Conservation (phyloP, 2,888 invertebrate species). For the Acleris holmiana region DNA sequence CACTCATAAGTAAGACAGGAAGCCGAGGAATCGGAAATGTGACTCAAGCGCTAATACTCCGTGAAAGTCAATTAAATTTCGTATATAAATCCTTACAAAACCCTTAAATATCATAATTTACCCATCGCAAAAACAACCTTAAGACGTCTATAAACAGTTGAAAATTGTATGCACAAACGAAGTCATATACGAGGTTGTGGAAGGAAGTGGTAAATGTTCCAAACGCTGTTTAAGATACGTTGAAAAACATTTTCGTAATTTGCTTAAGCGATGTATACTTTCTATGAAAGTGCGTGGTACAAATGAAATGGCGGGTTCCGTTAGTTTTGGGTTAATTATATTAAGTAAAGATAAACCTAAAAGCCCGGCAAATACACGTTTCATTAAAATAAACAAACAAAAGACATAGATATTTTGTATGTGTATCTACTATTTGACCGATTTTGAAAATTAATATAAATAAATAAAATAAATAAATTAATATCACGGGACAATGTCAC, state of each 20-base stretch:
- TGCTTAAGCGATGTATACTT: neutral
- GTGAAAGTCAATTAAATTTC: constrained; percentile 7
- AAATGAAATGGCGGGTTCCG: neutral
- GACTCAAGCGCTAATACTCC: constrained; percentile 9
- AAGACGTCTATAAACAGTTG: neutral
- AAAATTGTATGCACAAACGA: neutral
- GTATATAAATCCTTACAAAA: neutral
- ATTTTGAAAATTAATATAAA: too few species aligned
- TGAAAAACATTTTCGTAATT: constrained; percentile 7
- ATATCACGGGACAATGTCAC: too few species aligned
- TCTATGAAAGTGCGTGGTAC: neutral
- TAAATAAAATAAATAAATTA: too few species aligned
- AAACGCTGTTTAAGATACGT: constrained; percentile 3
- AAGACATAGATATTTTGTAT: too few species aligned
- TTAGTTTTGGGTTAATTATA: neutral
- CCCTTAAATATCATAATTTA: neutral
- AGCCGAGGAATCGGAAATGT: neutral
- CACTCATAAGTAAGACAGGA: neutral
- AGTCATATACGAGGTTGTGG: neutral
- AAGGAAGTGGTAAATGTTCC: neutral
- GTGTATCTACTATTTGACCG: too few species aligned
- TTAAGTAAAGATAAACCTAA: neutral
- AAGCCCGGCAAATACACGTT: too few species aligned
- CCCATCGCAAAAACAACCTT: neutral
- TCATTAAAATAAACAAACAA: too few species aligned